Conservation (phyloP, 2,888 invertebrate genomes). For the Cyrtodaria siliqua region DNA sequence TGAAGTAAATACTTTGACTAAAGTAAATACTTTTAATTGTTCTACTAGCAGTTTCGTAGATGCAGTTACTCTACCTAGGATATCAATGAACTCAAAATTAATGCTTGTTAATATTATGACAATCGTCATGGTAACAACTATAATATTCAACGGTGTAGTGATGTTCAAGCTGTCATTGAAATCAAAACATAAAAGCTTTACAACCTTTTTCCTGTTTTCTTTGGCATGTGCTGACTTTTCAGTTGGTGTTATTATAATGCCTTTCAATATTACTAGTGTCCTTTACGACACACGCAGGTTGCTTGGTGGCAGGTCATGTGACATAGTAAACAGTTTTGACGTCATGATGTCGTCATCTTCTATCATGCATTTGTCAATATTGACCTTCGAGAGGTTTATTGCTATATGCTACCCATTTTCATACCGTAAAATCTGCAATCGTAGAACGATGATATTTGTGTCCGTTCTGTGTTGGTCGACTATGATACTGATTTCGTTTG, state of each 20-base stretch:
- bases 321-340: slow-evolving; percentile 33
- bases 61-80: too few relatives aligned
- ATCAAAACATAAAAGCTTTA: slow-evolving; percentile 34
- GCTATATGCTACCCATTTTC: too few relatives aligned
- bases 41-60: too few relatives aligned
- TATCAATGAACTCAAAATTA: too few relatives aligned
- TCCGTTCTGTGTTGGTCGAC: slow-evolving; percentile 27
- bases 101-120: too few relatives aligned
- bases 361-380: slow-evolving; percentile 37
- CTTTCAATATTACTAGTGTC: slow-evolving; percentile 25
- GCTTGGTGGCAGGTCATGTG: slow-evolving; percentile 30
- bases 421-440: slow-evolving; percentile 26
- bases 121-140: not conserved
- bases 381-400: slow-evolving; percentile 48
- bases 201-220: slow-evolving; percentile 37
- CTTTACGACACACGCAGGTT: slow-evolving; percentile 12
- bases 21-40: too few relatives aligned
- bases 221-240: slow-evolving; percentile 33
- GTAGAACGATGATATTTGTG: slow-evolving; percentile 8
- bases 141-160: not conserved
- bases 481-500: slow-evolving; percentile 23
- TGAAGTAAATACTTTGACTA: too few relatives aligned
- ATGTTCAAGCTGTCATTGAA: not conserved
- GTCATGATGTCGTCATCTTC: slow-evolving; percentile 41
- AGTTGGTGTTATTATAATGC: slow-evolving; percentile 45